Evolutionary conservation across 2,888 invertebrate genomes (phyloP).

Genomic region (Drosophila pseudotalamancana): DNA sequence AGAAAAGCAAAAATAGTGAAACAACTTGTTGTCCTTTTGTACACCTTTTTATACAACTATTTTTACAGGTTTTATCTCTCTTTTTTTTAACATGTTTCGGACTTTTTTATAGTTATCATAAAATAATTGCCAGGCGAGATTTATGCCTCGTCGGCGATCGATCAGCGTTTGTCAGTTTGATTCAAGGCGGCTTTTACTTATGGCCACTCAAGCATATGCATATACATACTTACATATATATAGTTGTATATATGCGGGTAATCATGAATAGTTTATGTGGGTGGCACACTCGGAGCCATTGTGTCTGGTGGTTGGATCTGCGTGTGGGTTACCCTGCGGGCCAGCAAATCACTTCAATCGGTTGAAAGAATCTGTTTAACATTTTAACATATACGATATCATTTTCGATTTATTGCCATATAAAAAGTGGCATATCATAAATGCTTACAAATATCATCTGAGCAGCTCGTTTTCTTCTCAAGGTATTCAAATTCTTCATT

Average conservation of each 20-base stretch:
- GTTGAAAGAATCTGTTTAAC: slow-evolving; percentile 34
- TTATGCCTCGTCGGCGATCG: slow-evolving; percentile 70
- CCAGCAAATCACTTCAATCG: slow-evolving; percentile 6
- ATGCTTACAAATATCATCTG: slow-evolving; percentile 16
- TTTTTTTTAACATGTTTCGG: slow-evolving; percentile 16
- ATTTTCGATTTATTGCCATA: slow-evolving; percentile 26
- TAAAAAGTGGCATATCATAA: slow-evolving; percentile 8
- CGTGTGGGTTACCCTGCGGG: slow-evolving; percentile 73
- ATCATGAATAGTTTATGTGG: slow-evolving; percentile 55
- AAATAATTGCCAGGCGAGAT: slow-evolving; percentile 71
- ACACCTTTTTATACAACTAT: slow-evolving; percentile 14
- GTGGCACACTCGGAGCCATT: slow-evolving; percentile 70
- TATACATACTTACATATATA: background rate
- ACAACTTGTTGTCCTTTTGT: slow-evolving; percentile 74
- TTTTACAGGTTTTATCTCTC: slow-evolving; percentile 15
- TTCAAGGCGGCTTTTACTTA: slow-evolving; percentile 41
- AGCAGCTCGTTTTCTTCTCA: too few species aligned
- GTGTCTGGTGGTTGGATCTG: slow-evolving; percentile 59
- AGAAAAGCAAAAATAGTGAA: slow-evolving; percentile 26
- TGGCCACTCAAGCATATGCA: slow-evolving; percentile 3
- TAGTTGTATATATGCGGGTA: slow-evolving; percentile 35
- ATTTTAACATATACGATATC: slow-evolving; percentile 27
- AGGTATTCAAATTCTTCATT: too few species aligned
- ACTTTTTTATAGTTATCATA: slow-evolving; percentile 51
- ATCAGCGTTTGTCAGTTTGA: slow-evolving; percentile 70